Evolutionary conservation across 2,888 invertebrate species (phyloP), one percentile per base, ranked within the genome.

Genomic region (Caenorhabditis sp.): DNA sequence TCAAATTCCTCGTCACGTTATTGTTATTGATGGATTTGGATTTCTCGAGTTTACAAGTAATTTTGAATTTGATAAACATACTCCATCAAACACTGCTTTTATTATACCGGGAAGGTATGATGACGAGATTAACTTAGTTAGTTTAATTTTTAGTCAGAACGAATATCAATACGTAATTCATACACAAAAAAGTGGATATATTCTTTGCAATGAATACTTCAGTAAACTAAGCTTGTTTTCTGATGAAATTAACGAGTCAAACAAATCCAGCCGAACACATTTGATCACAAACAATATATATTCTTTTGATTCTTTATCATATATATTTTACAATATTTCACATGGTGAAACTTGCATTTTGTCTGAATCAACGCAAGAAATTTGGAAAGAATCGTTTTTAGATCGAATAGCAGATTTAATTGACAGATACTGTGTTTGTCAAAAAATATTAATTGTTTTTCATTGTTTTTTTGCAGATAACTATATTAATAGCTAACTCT

Each of bases 1-100:
- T 11, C 81, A 76, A 18, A 26, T 84, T 13, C 78, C 85, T 28
- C 64, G 71, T 11, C 77, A 82, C 58, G 69, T 85, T 18, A 84
- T 83, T 83, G 51, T 82, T 13, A 71, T 71, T 35, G 85, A 85
- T 60, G 85, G 70, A n/a, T 80, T 78, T 26, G 85, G 85, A 8
- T 85, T 76, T 26, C 35, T 85, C 13, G 70, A 74, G 28, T 85
- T 85, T 26, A 56, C 80, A 6, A 44, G 70, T n/a, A 44, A 76
- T 13, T 64, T 53, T 4, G 24, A 65, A 8, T 1, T 22, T 8
- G 18, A 32, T 40, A 37, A 47, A 56, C 24, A 32, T 26, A 47
- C 28, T 15, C 40, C 6, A 6, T 13, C 6, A 11, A 13, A 44
- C 8, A 32, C n/a, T 13, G 32, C 62, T 11, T 64, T 72, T 13